Conservation (phyloP, 92 coral and sea anemone species). For the Diadumene lineata region DNA sequence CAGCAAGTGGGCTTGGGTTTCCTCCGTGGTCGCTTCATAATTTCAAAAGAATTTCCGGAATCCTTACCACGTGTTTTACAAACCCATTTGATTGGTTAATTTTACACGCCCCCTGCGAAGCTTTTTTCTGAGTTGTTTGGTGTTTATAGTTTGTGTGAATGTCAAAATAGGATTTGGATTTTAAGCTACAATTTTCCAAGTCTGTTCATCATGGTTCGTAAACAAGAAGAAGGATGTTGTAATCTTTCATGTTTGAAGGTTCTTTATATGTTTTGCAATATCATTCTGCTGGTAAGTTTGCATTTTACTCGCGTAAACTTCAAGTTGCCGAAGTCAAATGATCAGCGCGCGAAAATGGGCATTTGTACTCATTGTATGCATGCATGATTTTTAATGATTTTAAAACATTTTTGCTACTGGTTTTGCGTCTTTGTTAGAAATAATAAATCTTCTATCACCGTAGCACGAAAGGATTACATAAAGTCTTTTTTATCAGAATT, state of each 20-base stretch:
- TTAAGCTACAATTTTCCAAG: neutral
- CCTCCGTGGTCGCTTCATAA: conserved; percentile 1
- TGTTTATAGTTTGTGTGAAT: neutral
- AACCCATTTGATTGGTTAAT: conserved; percentile 14
- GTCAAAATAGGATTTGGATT: neutral
- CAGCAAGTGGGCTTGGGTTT: neutral
- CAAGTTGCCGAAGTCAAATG: too few species aligned
- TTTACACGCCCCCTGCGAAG: neutral
- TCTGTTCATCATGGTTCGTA: conserved; percentile 27
- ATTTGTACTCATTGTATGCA: too few species aligned
- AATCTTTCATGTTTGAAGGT: conserved; percentile 74
- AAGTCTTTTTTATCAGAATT: too few species aligned
- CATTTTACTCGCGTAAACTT: neutral
- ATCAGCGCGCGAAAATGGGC: too few species aligned
- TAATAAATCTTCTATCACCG: too few species aligned
- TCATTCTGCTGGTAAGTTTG: conserved; percentile 76
- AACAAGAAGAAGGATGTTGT: conserved; percentile 45
- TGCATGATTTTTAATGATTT: too few species aligned
- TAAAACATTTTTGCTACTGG: too few species aligned
- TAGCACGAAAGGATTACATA: too few species aligned
- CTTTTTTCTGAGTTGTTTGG: neutral
- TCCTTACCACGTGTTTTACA: conserved; percentile 17
- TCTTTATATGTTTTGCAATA: conserved; percentile 72
- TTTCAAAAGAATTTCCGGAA: conserved; percentile 22
- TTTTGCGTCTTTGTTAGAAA: too few species aligned